Percentiles rank a stretch among this genome's conserved stretches.
Conservation (phyloP, 1,140 invertebrate species). For the Sogatella furcifera region DNA sequence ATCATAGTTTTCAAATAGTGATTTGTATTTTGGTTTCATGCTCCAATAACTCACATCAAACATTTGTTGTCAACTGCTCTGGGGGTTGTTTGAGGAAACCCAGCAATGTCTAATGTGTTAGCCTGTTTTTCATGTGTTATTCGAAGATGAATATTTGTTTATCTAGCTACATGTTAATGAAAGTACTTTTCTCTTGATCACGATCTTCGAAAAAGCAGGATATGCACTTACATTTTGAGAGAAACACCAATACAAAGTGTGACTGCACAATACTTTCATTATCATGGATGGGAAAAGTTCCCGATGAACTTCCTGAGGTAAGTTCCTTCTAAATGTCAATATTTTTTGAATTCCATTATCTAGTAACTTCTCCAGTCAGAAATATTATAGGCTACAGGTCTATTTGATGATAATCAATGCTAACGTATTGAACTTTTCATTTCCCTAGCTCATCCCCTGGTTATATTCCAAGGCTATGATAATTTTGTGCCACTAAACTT, state of each 20-base stretch:
- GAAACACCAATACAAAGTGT: slow-evolving; percentile 81
- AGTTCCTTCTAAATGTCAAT: slow-evolving; percentile 27
- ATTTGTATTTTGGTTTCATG: no score
- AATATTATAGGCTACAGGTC: no score
- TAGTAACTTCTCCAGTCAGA: neutral
- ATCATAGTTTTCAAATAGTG: no score
- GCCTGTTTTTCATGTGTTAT: neutral
- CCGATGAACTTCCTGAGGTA: slow-evolving; percentile 87
- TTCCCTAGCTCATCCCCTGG: no score
- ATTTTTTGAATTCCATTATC: neutral
- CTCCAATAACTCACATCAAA: no score
- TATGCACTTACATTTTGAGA: slow-evolving; percentile 90
- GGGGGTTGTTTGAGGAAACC: neutral
- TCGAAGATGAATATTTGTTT: neutral
- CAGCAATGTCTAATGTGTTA: neutral
- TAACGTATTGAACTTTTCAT: no score
- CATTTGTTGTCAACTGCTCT: no score
- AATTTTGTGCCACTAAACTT: no score
- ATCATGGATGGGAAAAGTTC: slow-evolving; percentile 97
- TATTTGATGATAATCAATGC: no score
- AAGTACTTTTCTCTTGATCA: neutral
- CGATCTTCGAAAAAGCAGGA: slow-evolving; percentile 2
- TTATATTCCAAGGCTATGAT: no score
- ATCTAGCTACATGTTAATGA: neutral
- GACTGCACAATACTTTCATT: slow-evolving; percentile 90